phyloP scores from a whole-genome alignment of 2,113 vertebrate genomes.

The Chloropsis hardwickii region DNA sequence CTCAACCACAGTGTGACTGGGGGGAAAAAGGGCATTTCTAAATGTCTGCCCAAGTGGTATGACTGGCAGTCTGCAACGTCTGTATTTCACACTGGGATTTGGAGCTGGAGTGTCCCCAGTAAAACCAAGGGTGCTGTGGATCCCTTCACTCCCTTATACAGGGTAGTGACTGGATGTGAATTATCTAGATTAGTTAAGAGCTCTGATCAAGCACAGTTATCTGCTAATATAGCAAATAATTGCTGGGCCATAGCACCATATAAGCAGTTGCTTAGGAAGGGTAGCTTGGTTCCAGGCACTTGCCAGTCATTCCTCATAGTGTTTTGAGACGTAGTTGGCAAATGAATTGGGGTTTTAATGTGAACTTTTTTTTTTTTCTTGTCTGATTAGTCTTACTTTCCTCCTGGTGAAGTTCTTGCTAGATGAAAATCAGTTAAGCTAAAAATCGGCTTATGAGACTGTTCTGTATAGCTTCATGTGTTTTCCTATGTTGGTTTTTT shows the following conservation, averaged over 20 bases:
- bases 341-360: not conserved
- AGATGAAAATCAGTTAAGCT: not conserved
- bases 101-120: not conserved
- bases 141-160: not conserved
- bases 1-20: rapidly evolving
- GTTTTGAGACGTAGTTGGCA: not conserved
- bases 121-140: not conserved
- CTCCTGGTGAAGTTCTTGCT: not conserved
- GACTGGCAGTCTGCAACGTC: not conserved
- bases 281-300: not conserved
- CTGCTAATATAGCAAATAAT: not conserved
- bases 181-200: not conserved
- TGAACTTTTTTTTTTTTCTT: not conserved
- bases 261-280: not conserved
- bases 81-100: not conserved
- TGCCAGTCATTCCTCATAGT: not conserved
- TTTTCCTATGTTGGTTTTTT: not conserved
- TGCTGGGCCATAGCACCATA: not conserved
- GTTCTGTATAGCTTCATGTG: not conserved
- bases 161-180: not conserved
- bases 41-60: not conserved
- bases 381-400: not conserved
- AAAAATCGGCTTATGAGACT: not conserved
- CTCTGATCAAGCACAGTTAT: not conserved
- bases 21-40: not conserved